These are phyloP conservation scores for Poeciliopsis gracilis DNA, from an alignment of 2,797 vertebrate genomes.

Conservation along the genomic window DNA sequence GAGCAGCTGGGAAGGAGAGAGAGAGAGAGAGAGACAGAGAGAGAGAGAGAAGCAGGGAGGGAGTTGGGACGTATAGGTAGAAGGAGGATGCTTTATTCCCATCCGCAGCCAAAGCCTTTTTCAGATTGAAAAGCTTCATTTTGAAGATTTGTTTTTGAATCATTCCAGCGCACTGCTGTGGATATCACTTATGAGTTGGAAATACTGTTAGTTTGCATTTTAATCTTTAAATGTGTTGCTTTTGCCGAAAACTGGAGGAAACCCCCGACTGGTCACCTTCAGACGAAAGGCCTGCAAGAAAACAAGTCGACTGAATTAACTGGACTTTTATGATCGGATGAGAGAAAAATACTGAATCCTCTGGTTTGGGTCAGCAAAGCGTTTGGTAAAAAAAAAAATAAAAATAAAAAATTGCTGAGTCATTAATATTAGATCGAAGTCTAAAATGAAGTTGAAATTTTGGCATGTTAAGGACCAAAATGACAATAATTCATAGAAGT, in stretches of 20 bases:
- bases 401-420: too few species aligned
- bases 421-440: too few species aligned
- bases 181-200: slow-evolving; percentile 18
- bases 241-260: background rate
- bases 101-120: slow-evolving; percentile 53
- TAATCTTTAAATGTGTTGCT: background rate
- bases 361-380: too few species aligned
- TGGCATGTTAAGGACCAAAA: too few species aligned
- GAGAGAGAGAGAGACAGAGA: slow-evolving; percentile 8
- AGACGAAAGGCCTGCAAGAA: background rate
- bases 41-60: too few species aligned
- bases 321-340: too few species aligned
- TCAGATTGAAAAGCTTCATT: slow-evolving; percentile 61
- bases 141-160: slow-evolving; percentile 42
- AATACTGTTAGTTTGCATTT: background rate
- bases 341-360: too few species aligned
- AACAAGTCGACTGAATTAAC: background rate
- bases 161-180: slow-evolving; percentile 17
- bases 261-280: background rate
- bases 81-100: slow-evolving; percentile 41
- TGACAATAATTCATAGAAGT: too few species aligned
- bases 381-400: too few species aligned
- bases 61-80: slow-evolving; percentile 21
- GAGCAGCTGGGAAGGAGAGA: background rate
- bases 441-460: too few species aligned